Evolutionary conservation across 2,888 invertebrate genomes (phyloP).

Genomic region (Tachystola acroxantha): DNA sequence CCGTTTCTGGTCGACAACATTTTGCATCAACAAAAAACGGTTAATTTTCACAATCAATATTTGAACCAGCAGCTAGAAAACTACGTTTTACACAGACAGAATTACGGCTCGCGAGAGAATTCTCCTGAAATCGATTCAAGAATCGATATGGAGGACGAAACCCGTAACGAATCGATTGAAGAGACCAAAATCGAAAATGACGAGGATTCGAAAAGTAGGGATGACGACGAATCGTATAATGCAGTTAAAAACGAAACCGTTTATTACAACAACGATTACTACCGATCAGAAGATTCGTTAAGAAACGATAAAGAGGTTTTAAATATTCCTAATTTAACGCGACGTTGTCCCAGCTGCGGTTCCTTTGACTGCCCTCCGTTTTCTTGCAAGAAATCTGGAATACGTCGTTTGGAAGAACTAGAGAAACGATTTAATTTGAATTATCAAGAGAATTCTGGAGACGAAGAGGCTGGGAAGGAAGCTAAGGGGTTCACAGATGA

Average conservation of each 20-base stretch:
- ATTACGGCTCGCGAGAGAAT: slow-evolving; percentile 54
- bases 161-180: slow-evolving; percentile 31
- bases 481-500: slow-evolving; percentile 53
- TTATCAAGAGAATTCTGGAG: slow-evolving; percentile 62
- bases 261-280: slow-evolving; percentile 52
- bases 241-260: slow-evolving; percentile 49
- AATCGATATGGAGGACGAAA: slow-evolving; percentile 44
- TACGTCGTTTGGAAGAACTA: slow-evolving; percentile 57
- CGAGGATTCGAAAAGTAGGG: slow-evolving; percentile 56
- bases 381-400: slow-evolving; percentile 65
- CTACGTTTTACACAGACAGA: slow-evolving; percentile 53
- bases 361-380: slow-evolving; percentile 75
- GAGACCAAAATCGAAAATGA: slow-evolving; percentile 48
- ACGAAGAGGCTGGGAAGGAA: slow-evolving; percentile 43
- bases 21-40: slow-evolving; percentile 75
- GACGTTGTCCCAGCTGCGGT: slow-evolving; percentile 76
- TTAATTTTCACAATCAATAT: slow-evolving; percentile 71
- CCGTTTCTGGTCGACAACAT: slow-evolving; percentile 81
- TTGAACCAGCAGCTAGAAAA: slow-evolving; percentile 72
- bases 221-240: slow-evolving; percentile 42
- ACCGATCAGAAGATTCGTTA: slow-evolving; percentile 31
- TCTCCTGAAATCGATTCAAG: slow-evolving; percentile 56
- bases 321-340: slow-evolving; percentile 53
- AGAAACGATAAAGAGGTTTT: slow-evolving; percentile 55
- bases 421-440: slow-evolving; percentile 63